phyloP scores from a whole-genome alignment of 2,888 invertebrate genomes.

The Lagria hirta region DNA sequence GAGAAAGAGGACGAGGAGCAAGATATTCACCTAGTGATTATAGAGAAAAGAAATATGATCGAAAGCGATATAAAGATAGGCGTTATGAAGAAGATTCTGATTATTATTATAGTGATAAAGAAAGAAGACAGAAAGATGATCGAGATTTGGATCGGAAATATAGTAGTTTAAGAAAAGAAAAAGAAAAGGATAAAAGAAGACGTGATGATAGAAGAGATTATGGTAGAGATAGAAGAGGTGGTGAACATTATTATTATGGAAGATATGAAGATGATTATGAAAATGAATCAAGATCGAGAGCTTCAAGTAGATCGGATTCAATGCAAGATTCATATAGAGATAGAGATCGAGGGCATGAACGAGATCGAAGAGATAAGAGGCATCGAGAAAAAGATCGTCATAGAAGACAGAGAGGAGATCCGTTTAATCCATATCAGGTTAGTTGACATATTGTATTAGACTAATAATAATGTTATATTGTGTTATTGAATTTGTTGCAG shows the following conservation, averaged over 20 bases:
- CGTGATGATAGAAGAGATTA: slow-evolving; percentile 45
- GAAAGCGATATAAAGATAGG: slow-evolving; percentile 53
- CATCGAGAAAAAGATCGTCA: slow-evolving; percentile 45
- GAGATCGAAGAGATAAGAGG: slow-evolving; percentile 48
- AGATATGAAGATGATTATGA: slow-evolving; percentile 52
- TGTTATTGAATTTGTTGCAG: slow-evolving; percentile 35
- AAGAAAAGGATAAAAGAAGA: slow-evolving; percentile 51
- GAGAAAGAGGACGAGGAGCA: too few relatives aligned
- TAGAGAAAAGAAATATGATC: slow-evolving; percentile 43
- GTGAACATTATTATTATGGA: slow-evolving; percentile 44
- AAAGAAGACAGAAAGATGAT: slow-evolving; percentile 54
- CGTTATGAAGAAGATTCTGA: slow-evolving; percentile 66
- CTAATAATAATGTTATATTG: slow-evolving; percentile 2
- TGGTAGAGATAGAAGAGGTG: slow-evolving; percentile 38
- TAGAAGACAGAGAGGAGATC: slow-evolving; percentile 44
- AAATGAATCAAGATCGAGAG: slow-evolving; percentile 46
- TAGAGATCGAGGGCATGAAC: slow-evolving; percentile 42
- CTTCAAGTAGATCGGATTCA: slow-evolving; percentile 53
- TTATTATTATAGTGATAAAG: slow-evolving; percentile 69
- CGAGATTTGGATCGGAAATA: slow-evolving; percentile 51
- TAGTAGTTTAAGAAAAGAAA: slow-evolving; percentile 48
- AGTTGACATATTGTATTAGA: too few relatives aligned
- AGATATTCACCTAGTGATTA: slow-evolving; percentile 45
- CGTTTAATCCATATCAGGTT: slow-evolving; percentile 51
- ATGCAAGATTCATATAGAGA: slow-evolving; percentile 51